These are phyloP conservation scores for Patiria miniata DNA, from an alignment of 35 echinoderm and acorn worm species.

Conservation along the genomic window DNA sequence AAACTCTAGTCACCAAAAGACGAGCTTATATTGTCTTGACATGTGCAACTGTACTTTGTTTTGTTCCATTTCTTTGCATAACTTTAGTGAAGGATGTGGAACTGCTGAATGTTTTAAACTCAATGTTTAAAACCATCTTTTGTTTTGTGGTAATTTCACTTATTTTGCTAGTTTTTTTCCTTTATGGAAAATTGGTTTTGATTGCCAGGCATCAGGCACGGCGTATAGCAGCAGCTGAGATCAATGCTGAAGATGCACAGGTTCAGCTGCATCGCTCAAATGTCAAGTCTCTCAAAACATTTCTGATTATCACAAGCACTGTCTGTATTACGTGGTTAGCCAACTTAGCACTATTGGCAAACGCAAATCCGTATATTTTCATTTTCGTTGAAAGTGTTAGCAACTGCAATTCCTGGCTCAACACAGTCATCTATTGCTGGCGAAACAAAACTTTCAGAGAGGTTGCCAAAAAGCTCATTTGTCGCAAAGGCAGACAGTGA, in stretches of 20 bases:
- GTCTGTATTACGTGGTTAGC: neutral
- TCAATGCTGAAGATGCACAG: neutral
- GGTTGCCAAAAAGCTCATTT: neutral
- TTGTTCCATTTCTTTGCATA: neutral
- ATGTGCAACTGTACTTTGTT: neutral
- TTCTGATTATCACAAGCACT: conserved; percentile 2
- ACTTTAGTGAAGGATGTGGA: neutral
- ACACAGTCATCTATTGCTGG: conserved; percentile 12
- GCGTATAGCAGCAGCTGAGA: neutral
- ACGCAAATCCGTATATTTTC: neutral
- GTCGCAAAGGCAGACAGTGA: neutral
- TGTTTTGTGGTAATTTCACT: neutral
- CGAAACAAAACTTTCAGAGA: conserved; percentile 2
- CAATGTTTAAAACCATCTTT: no score
- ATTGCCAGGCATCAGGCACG: neutral
- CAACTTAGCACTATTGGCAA: neutral
- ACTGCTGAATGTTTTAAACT: neutral
- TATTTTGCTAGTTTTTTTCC: neutral
- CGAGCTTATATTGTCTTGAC: neutral
- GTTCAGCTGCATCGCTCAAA: neutral
- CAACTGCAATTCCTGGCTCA: conserved; percentile 4
- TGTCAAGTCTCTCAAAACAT: neutral
- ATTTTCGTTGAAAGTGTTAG: neutral
- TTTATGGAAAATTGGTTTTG: neutral
- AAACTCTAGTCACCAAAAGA: neutral